Evolutionary conservation across 2,113 vertebrate species (phyloP).

Genomic region (Equus quagga): DNA sequence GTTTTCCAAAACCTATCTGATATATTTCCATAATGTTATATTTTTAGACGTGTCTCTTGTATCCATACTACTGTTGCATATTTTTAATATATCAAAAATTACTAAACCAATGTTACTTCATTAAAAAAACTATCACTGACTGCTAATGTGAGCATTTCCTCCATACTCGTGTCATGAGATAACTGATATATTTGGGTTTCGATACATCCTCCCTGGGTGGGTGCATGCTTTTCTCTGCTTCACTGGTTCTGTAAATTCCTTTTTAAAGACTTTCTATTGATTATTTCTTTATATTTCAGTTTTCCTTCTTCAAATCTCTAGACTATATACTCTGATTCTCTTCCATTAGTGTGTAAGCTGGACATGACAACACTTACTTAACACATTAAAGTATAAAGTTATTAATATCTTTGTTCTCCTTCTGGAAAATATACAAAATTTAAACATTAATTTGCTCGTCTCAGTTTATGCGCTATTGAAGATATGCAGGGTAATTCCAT

Average conservation of each 20-base stretch:
- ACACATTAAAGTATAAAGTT: not conserved
- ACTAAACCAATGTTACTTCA: too few relatives aligned
- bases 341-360: not conserved
- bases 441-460: not conserved
- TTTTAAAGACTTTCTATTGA: not conserved
- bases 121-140: not conserved
- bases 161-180: not conserved
- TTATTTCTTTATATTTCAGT: not conserved
- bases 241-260: not conserved
- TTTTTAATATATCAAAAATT: not conserved
- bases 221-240: not conserved
- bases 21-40: not conserved
- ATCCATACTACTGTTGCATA: not conserved
- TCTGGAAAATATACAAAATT: not conserved
- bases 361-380: not conserved
- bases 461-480: not conserved
- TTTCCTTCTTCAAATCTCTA: not conserved
- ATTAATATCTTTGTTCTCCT: not conserved
- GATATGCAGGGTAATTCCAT: not conserved
- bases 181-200: not conserved
- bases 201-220: not conserved
- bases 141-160: not conserved
- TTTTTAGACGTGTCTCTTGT: not conserved
- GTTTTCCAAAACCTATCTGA: not conserved
- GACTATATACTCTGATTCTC: not conserved